Conservation (phyloP, 2,797 vertebrate genomes). For the Pipistrellus nathusii region DNA sequence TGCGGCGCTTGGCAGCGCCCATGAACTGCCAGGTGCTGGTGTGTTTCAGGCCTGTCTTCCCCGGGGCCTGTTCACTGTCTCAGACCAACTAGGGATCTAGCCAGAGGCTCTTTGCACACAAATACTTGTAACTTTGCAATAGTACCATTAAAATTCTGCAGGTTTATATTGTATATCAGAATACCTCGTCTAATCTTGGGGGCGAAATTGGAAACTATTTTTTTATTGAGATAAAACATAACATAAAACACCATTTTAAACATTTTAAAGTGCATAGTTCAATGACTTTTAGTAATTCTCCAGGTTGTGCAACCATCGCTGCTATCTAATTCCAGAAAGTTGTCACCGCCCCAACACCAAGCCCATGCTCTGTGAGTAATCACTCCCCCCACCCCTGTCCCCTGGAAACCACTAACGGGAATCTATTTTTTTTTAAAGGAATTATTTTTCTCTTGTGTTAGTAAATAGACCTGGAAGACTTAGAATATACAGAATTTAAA, state of each 20-base stretch:
- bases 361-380: background rate
- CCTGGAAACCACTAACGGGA: background rate
- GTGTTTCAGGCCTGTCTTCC: background rate
- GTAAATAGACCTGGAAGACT: background rate
- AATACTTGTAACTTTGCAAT: background rate
- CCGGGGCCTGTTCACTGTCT: background rate
- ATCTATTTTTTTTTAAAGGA: background rate
- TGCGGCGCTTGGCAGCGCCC: background rate
- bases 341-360: background rate
- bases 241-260: background rate
- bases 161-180: background rate
- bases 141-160: background rate
- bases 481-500: background rate
- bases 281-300: background rate
- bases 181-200: background rate
- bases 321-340: background rate
- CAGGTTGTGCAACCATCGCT: background rate
- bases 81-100: background rate
- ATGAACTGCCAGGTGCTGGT: background rate
- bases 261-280: background rate
- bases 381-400: background rate
- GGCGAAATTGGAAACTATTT: background rate
- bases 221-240: slow-evolving; percentile 6
- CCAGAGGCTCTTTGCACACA: background rate
- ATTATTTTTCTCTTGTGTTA: slow-evolving; percentile 26